phyloP scores from a whole-genome alignment of 2,797 vertebrate species.

The Danio tinwini region DNA sequence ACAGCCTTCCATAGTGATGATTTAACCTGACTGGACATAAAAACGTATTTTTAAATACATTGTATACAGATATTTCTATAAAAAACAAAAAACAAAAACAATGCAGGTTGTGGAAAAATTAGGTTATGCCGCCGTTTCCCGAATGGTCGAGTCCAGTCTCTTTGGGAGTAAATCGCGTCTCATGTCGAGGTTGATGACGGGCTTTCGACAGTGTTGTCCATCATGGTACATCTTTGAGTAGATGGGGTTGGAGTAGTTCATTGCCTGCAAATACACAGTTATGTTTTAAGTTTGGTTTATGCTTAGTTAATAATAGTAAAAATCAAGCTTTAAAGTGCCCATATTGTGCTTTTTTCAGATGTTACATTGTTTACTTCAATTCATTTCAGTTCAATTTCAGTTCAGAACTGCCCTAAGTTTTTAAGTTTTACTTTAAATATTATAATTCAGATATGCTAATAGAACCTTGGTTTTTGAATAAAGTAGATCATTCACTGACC shows the following conservation, averaged over 20 bases:
- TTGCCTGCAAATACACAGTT: constrained; percentile 75
- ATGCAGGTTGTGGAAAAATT: constrained; percentile 70
- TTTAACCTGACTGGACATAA: constrained; percentile 83
- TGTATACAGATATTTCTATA: constrained; percentile 85
- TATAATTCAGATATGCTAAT: too few species aligned
- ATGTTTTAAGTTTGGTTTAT: neutral
- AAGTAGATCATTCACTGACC: too few species aligned
- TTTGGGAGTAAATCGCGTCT: constrained; percentile 90
- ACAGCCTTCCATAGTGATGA: constrained; percentile 62
- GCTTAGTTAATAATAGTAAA: neutral
- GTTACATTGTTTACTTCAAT: too few species aligned
- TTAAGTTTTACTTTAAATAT: too few species aligned
- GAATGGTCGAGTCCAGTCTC: constrained; percentile 87
- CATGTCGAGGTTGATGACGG: constrained; percentile 83
- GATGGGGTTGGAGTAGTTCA: constrained; percentile 86
- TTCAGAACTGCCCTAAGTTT: too few species aligned
- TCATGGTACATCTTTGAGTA: constrained; percentile 87
- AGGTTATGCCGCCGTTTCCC: constrained; percentile 86
- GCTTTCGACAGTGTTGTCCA: constrained; percentile 84
- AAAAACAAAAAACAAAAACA: constrained; percentile 71
- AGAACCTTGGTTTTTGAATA: too few species aligned
- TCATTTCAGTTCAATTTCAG: too few species aligned
- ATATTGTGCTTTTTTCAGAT: too few species aligned
- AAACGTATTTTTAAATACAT: constrained; percentile 85
- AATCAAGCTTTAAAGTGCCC: too few species aligned